Conservation (phyloP, 2,888 invertebrate species). For the Phrixothrix hirtus region DNA sequence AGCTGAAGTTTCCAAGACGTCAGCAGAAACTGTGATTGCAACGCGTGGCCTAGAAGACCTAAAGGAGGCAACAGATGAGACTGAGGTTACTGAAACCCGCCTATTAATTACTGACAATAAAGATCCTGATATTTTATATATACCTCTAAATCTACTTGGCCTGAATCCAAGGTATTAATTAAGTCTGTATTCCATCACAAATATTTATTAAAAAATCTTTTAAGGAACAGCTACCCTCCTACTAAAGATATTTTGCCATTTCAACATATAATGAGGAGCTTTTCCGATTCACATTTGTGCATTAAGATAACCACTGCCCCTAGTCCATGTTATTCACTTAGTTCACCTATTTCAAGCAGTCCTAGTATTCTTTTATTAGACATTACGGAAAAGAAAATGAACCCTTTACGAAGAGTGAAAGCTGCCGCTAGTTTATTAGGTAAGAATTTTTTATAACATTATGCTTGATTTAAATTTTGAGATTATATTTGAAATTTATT, state of each 20-base stretch:
- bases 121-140: constrained; percentile 69
- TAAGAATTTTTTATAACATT: no score
- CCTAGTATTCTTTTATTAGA: constrained; percentile 65
- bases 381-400: constrained; percentile 61
- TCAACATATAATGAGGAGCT: constrained; percentile 74
- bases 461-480: no score
- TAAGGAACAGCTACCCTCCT: constrained; percentile 73
- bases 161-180: constrained; percentile 50
- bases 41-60: constrained; percentile 69
- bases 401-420: constrained; percentile 63
- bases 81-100: constrained; percentile 62
- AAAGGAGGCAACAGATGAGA: constrained; percentile 75
- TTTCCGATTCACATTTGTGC: constrained; percentile 75
- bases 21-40: constrained; percentile 43
- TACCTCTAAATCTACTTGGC: constrained; percentile 65
- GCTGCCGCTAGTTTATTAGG: constrained; percentile 57
- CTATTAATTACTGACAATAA: constrained; percentile 63
- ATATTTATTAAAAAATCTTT: constrained; percentile 2
- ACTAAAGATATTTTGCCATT: constrained; percentile 70
- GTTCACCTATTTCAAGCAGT: constrained; percentile 63
- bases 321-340: constrained; percentile 61
- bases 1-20: constrained; percentile 65
- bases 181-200: background rate
- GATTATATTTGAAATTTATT: no score
- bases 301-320: constrained; percentile 69